phyloP scores from a whole-genome alignment of 1,140 invertebrate species.

The Trachymyrmex cornetzi region DNA sequence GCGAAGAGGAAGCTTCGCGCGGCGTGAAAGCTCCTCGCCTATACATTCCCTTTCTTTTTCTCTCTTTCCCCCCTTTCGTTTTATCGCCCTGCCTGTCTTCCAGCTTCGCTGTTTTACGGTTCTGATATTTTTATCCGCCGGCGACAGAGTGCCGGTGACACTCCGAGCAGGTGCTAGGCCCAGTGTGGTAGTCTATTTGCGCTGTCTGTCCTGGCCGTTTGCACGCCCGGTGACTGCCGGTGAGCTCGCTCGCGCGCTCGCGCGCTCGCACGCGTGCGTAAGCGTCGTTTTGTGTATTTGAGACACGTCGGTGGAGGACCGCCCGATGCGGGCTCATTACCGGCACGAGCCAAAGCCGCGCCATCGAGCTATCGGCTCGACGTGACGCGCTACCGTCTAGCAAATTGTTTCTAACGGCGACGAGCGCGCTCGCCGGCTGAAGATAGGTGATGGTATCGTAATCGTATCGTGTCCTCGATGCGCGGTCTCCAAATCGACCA shows the following conservation, averaged over 20 bases:
- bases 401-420: slow-evolving; percentile 70
- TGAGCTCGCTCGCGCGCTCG: slow-evolving; percentile 41
- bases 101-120: slow-evolving; percentile 60
- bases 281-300: slow-evolving; percentile 81
- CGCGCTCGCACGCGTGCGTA: slow-evolving; percentile 15
- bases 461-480: slow-evolving; percentile 50
- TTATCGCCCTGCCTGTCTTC: not conserved
- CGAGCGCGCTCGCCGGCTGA: slow-evolving; percentile 3
- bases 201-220: slow-evolving; percentile 68
- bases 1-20: slow-evolving; percentile 18
- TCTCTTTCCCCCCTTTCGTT: no score
- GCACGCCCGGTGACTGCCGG: slow-evolving; percentile 47
- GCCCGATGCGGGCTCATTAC: slow-evolving; percentile 85
- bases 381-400: slow-evolving; percentile 64
- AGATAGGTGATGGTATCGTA: slow-evolving; percentile 29
- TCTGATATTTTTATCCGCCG: slow-evolving; percentile 72
- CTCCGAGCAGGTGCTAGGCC: slow-evolving; percentile 80
- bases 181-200: slow-evolving; percentile 83
- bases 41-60: no score
- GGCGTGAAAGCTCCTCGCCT: not conserved
- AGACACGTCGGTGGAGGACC: slow-evolving; percentile 82
- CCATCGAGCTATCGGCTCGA: slow-evolving; percentile 63
- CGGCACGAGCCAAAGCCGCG: slow-evolving; percentile 85
- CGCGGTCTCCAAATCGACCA: slow-evolving; percentile 5
- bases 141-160: slow-evolving; percentile 60